Conservation (phyloP, 1,140 invertebrate species). For the Aphidius ervi region DNA sequence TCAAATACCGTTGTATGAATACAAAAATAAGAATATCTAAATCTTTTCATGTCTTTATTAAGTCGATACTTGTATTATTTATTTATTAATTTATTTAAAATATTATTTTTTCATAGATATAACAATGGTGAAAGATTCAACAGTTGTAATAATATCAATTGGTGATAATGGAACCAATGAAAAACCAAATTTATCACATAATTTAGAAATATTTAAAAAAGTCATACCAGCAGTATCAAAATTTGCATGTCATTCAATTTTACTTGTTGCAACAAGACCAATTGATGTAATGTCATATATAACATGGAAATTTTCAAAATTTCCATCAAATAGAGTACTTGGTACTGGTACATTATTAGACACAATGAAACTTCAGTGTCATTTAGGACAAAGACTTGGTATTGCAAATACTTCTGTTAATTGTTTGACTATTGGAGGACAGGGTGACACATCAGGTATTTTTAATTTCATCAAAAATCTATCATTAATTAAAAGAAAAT, state of each 20-base stretch:
- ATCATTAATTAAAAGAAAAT: too few species aligned
- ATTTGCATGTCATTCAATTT: constrained; percentile 56
- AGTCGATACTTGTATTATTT: constrained; percentile 10
- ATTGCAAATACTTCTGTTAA: constrained; percentile 56
- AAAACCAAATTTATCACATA: constrained; percentile 51
- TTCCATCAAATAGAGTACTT: constrained; percentile 59
- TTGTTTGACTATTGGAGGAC: constrained; percentile 62
- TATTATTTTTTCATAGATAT: constrained; percentile 30
- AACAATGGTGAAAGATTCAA: constrained; percentile 39
- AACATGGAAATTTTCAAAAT: constrained; percentile 64
- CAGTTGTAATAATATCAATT: constrained; percentile 38
- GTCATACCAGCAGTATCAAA: constrained; percentile 58
- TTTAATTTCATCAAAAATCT: background rate
- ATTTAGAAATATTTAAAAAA: constrained; percentile 60
- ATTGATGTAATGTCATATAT: constrained; percentile 65
- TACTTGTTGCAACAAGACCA: constrained; percentile 60
- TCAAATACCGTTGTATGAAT: constrained; percentile 19
- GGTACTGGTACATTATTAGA: constrained; percentile 65
- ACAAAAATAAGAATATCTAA: constrained; percentile 24
- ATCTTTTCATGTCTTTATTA: constrained; percentile 21
- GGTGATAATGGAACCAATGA: constrained; percentile 28
- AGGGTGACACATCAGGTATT: constrained; percentile 59
- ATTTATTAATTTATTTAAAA: constrained; percentile 11
- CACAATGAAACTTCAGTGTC: constrained; percentile 59
- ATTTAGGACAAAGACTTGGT: constrained; percentile 56